Evolutionary conservation across 2,888 invertebrate species (phyloP), one percentile per base, ranked within the genome.

Genomic region (Bhutanitis thaidina): DNA sequence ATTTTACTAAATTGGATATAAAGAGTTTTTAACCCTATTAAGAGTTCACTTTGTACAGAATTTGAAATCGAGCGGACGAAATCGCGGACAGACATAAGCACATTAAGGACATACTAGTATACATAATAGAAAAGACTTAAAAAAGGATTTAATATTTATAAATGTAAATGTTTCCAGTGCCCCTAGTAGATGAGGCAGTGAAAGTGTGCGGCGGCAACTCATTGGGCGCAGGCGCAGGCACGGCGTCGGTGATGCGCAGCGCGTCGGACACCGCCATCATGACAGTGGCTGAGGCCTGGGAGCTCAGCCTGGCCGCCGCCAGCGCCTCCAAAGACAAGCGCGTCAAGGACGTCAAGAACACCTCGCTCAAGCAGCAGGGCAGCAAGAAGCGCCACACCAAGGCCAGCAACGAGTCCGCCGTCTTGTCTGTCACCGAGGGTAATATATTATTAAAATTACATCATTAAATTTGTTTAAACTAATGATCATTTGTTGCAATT

Each of bases 271-370:
- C 90, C 5, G 91, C 97, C 78, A 95, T 96, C 68, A 95, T 96
- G 71, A 94, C 94, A 48, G 93, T 96, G 43, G 91, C 94, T 0
- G 94, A 97, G 20, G 94, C 95, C 49, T 94, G 97, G 65, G 90
- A 90, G 63, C 90, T 95, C n/a, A 95, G 95, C 62, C 93, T 96
- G 50, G 95, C 96, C 8, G 96, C 97, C 43, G 96, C 95, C 44
- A 94, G 95, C 55, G 95, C 95, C 13, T 96, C 96, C 45, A 96
- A 97, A 83, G 97, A 97, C 79, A 97, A 97, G 77, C 91, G 97
- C 38, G 93, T 94, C 56, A 97, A 96, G 77, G 96, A 96, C 82
- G 93, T 93, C 43, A 93, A 95, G 80, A 93, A 95, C 76, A 90
- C 91, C 4, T 70, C 81, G 43, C 73, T 88, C 56, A 90, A 89